Evolutionary conservation across 2,888 invertebrate genomes (phyloP).

Genomic region (Microdon myrmicae): DNA sequence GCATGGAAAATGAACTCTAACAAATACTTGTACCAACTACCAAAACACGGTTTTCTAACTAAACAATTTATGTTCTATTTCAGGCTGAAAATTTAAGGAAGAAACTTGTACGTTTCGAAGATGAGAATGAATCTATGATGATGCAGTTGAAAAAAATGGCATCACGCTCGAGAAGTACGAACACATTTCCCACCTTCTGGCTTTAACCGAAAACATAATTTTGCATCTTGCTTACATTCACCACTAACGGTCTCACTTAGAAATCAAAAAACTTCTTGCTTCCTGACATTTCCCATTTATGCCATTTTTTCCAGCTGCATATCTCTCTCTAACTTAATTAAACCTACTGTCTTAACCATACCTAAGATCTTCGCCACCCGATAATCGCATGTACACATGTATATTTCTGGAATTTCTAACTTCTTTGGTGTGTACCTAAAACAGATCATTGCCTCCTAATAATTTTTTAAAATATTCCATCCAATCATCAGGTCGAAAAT

Average conservation of each 20-base stretch:
- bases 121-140: constrained; percentile 95
- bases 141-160: constrained; percentile 97
- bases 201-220: constrained; percentile 16
- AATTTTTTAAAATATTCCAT: background rate
- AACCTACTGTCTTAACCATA: too few species aligned
- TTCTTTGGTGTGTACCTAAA: too few species aligned
- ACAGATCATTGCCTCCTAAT: background rate
- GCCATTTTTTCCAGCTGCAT: constrained; percentile 70
- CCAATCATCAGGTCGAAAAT: constrained; percentile 71
- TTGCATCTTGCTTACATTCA: constrained; percentile 28
- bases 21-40: too few species aligned
- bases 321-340: constrained; percentile 47
- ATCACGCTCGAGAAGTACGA: constrained; percentile 84
- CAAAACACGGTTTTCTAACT: background rate
- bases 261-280: constrained; percentile 26
- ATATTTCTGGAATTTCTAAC: constrained; percentile 3
- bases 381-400: constrained; percentile 22
- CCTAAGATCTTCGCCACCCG: too few species aligned
- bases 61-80: constrained; percentile 63
- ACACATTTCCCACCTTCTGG: constrained; percentile 11
- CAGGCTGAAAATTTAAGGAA: constrained; percentile 88
- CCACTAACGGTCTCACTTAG: constrained; percentile 28
- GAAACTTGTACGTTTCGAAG: constrained; percentile 91
- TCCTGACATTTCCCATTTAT: constrained; percentile 45
- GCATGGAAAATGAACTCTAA: background rate